These are phyloP conservation scores for Eupleurogrammus muticus DNA, from an alignment of 2,797 vertebrate genomes.

Conservation along the genomic window DNA sequence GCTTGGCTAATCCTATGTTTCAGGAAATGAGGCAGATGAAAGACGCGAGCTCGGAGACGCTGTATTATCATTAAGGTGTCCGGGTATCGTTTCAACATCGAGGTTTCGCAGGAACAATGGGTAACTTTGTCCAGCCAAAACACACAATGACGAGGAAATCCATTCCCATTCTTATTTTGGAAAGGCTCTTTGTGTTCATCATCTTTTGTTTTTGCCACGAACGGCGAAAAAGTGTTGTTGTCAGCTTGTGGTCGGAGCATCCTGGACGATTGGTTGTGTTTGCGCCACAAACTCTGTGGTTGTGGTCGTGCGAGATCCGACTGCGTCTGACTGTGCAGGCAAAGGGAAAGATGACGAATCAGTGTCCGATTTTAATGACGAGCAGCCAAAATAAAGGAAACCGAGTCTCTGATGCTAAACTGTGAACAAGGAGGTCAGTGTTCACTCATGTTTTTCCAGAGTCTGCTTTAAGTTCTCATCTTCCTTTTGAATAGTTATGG, in stretches of 20 bases:
- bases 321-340: conserved; percentile 34
- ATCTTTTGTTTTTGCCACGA: conserved; percentile 52
- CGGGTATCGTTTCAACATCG: conserved; percentile 18
- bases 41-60: conserved; percentile 31
- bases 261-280: conserved; percentile 52
- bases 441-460: conserved; percentile 41
- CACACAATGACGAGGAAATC: conserved; percentile 41
- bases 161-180: conserved; percentile 44
- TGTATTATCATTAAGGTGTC: conserved; percentile 46
- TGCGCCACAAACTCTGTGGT: conserved; percentile 26
- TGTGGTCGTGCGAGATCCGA: conserved; percentile 34
- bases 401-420: conserved; percentile 33
- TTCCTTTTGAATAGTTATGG: conserved; percentile 23
- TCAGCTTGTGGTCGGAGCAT: conserved; percentile 56
- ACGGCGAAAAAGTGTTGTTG: conserved; percentile 66
- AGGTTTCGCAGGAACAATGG: conserved; percentile 60
- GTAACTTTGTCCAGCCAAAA: conserved; percentile 41
- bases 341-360: conserved; percentile 60
- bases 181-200: conserved; percentile 50
- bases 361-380: conserved; percentile 48
- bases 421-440: conserved; percentile 55
- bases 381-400: conserved; percentile 50
- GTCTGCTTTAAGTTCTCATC: conserved; percentile 18
- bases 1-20: conserved; percentile 48
- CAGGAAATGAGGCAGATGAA: conserved; percentile 50